Conservation (phyloP, 2,888 invertebrate genomes). For the Stenoptilia bipunctidactyla region DNA sequence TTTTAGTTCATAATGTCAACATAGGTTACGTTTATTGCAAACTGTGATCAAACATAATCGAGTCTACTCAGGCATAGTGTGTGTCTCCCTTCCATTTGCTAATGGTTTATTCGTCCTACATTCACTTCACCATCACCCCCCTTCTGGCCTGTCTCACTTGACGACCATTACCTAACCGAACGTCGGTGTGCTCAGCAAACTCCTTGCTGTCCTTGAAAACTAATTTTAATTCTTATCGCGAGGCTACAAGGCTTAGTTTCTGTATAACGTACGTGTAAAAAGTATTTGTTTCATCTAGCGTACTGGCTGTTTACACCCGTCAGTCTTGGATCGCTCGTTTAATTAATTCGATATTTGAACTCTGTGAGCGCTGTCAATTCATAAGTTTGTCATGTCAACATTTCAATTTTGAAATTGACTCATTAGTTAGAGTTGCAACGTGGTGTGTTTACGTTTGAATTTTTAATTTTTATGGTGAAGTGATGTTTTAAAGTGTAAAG, state of each 20-base stretch:
- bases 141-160: conserved; percentile 47
- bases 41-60: background rate
- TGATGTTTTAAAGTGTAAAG: background rate
- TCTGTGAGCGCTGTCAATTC: conserved; percentile 41
- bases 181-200: conserved; percentile 49
- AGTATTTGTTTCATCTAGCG: conserved; percentile 40
- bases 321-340: conserved; percentile 49
- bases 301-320: conserved; percentile 50
- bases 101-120: conserved; percentile 47
- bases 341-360: conserved; percentile 63
- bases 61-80: background rate
- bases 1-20: no score
- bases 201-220: conserved; percentile 1
- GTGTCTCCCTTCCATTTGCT: conserved; percentile 36
- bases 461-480: conserved; percentile 2
- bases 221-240: conserved; percentile 16
- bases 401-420: conserved; percentile 19
- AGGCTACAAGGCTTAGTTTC: conserved; percentile 30
- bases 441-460: conserved; percentile 10
- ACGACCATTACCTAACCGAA: conserved; percentile 61
- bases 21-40: no score
- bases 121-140: conserved; percentile 43
- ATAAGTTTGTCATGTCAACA: conserved; percentile 18
- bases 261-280: conserved; percentile 19
- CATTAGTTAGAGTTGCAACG: background rate